Base-by-base conservation (phyloP, 2,888 invertebrate species). In the Sycophila texana region DNA sequence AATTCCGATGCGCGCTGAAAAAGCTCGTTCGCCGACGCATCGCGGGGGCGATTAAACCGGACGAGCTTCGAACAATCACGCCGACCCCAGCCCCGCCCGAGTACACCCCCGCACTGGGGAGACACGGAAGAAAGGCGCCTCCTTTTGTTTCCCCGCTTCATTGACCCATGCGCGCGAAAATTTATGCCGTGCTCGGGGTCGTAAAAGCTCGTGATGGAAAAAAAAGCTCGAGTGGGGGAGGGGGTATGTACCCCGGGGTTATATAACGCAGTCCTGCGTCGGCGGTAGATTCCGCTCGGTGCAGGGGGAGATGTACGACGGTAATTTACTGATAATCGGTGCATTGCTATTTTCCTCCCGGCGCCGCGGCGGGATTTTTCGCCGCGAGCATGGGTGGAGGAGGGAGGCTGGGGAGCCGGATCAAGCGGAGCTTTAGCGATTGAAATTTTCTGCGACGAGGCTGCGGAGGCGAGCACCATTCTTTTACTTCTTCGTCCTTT, bases 311-410 rank as follows among this genome's bases (percentile, higher is more conserved):
- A 71, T 65, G 30, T 20, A 65, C 49, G n/a, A 51, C 30, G 47
- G 47, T 63, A 71, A 71, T 71, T 77, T 71, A 63, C 63, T 71
- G 65, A 65, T 70, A 71, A 57, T 70, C 60, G 55, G 61, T 20
- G 47, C 51, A 63, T 63, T 39, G 47, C 22, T 70, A 57, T 47
- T 61, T 68, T 61, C 68, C 58, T n/a, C 12, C 0, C 22, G 20
- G 70, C 14, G 47, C 39, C 18, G 57, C n/a, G 53, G 10, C 39
- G 39, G 39, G 39, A 39, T 39, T 53, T 53, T 53, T n/a, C 53
- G 53, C n/a, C 3, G 53, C 16, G 16, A 3, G n/a, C 53, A 3
- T 1, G 53, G n/a, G 53, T 14, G 53, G 16, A 1, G 16, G 53
- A 51, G 13, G 1, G n/a, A n/a, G n/a, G n/a, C n/a, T n/a, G 5